Conservation (phyloP, 2,113 vertebrate genomes). For the Ptilorrhoa leucosticta region DNA sequence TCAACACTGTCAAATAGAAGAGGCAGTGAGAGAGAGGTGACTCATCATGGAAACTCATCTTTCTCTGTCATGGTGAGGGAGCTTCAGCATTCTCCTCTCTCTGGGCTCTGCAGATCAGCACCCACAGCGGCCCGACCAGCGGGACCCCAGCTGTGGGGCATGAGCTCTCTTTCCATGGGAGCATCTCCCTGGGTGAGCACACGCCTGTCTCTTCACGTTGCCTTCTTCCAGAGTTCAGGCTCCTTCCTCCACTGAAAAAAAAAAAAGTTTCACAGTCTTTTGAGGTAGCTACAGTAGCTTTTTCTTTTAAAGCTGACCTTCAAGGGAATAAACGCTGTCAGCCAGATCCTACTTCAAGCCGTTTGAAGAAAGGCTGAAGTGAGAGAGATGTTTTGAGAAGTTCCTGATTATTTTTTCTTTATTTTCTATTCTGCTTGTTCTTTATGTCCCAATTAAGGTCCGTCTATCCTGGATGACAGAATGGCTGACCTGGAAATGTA, state of each 20-base stretch:
- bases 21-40: background rate
- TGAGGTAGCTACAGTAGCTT: background rate
- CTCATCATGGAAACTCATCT: background rate
- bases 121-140: background rate
- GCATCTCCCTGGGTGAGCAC: background rate
- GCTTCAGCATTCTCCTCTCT: background rate
- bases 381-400: background rate
- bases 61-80: rapidly evolving
- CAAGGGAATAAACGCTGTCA: background rate
- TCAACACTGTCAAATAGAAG: background rate
- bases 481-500: background rate
- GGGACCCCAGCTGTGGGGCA: background rate
- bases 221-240: background rate
- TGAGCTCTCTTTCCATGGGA: background rate
- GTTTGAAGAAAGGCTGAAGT: background rate
- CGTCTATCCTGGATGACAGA: background rate
- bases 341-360: background rate
- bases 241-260: background rate
- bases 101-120: background rate
- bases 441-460: background rate
- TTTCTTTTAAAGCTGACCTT: background rate
- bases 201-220: background rate
- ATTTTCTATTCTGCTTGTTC: background rate
- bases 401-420: background rate
- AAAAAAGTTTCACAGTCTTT: background rate